Evolutionary conservation across 2,888 invertebrate genomes (phyloP).

Genomic region (Xestia ashworthii): DNA sequence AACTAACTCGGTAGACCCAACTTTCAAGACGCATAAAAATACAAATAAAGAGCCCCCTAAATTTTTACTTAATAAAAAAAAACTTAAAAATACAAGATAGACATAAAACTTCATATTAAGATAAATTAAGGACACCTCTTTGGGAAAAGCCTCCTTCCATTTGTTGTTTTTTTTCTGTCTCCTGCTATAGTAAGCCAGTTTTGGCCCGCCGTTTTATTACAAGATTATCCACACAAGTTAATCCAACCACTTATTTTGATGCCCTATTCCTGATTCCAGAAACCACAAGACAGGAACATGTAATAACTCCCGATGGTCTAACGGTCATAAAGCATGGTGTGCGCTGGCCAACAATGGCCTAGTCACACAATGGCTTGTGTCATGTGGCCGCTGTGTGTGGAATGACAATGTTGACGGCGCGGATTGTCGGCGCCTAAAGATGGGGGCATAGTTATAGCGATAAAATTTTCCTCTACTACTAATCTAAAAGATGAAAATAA

Average conservation of each 20-base stretch:
- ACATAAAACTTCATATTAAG: too few relatives aligned
- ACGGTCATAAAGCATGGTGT: constrained; percentile 57
- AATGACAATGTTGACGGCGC: constrained; percentile 72
- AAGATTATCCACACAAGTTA: background rate
- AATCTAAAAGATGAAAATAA: background rate
- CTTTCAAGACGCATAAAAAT: background rate
- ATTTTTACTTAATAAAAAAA: too few relatives aligned
- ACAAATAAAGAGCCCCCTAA: too few relatives aligned
- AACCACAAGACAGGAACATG: constrained; percentile 49
- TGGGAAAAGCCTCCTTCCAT: too few relatives aligned
- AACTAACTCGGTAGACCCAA: background rate
- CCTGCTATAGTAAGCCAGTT: too few relatives aligned
- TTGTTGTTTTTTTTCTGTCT: too few relatives aligned
- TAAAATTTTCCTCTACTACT: background rate
- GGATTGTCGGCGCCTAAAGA: constrained; percentile 70
- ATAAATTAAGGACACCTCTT: too few relatives aligned
- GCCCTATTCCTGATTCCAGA: constrained; percentile 48
- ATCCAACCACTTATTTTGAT: constrained; percentile 18
- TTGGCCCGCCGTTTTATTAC: background rate
- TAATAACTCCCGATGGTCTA: constrained; percentile 53
- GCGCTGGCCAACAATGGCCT: constrained; percentile 64
- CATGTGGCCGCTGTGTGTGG: constrained; percentile 65
- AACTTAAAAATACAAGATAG: too few relatives aligned
- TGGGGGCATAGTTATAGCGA: constrained; percentile 51
- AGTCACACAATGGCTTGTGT: constrained; percentile 68